A percentile compares a stretch with the other conserved stretches of the same genome.
phyloP scores from a whole-genome alignment of 2,113 vertebrate genomes.

The Nibea albiflora region DNA sequence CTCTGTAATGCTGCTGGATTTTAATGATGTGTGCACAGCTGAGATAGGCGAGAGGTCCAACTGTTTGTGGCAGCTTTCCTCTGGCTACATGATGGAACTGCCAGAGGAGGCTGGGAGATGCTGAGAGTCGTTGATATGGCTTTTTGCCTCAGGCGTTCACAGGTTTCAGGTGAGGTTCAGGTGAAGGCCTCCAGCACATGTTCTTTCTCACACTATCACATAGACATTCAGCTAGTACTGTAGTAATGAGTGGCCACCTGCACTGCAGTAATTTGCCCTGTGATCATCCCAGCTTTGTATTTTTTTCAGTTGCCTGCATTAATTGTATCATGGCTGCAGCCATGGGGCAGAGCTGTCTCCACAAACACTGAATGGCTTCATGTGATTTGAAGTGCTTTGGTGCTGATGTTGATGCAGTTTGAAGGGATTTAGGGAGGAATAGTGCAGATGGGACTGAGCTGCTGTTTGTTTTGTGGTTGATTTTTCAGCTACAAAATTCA shows the following conservation, averaged over 20 bases:
- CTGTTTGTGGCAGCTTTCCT: not conserved
- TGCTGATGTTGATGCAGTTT: not conserved
- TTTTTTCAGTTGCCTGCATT: not conserved
- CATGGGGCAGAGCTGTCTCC: not conserved
- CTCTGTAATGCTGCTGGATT: not conserved
- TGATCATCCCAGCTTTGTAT: too few species aligned
- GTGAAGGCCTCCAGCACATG: not conserved
- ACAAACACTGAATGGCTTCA: not conserved
- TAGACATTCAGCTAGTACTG: not conserved
- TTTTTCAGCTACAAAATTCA: too few species aligned
- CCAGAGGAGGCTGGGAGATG: not conserved
- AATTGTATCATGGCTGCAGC: not conserved
- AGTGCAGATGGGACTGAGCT: not conserved
- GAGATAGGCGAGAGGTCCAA: not conserved
- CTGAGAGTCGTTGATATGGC: not conserved
- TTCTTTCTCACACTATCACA: not conserved
- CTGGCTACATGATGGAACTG: not conserved
- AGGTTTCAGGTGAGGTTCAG: not conserved
- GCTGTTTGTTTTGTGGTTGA: not conserved
- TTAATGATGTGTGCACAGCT: slow-evolving; percentile 1
- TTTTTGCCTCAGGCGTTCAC: not conserved
- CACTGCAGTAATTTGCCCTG: not conserved
- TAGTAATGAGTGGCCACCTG: not conserved
- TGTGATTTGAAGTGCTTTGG: not conserved
- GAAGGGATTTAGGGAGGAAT: not conserved